phyloP scores from a whole-genome alignment of 1,140 invertebrate species.

The Tachypleus tridentatus region DNA sequence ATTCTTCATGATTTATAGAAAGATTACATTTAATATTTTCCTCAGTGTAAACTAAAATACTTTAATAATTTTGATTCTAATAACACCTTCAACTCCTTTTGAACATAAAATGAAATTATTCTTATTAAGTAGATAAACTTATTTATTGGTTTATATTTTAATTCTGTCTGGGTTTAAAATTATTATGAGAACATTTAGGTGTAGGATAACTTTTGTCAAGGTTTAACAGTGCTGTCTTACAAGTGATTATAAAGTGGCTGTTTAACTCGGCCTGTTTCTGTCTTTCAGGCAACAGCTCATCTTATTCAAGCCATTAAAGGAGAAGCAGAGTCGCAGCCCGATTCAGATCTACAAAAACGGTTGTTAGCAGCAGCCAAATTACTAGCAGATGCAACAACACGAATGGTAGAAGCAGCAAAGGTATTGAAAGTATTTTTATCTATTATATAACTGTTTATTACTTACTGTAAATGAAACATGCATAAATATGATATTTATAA shows the following conservation, averaged over 20 bases:
- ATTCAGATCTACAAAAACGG: slow-evolving; percentile 76
- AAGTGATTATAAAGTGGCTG: neutral
- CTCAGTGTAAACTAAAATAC: too few species aligned
- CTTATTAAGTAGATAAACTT: too few species aligned
- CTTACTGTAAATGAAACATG: neutral
- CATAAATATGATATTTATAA: slow-evolving; percentile 8
- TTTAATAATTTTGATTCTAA: too few species aligned
- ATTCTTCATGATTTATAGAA: too few species aligned
- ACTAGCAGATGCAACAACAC: slow-evolving; percentile 87
- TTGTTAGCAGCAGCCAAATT: slow-evolving; percentile 82
- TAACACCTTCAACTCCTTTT: too few species aligned
- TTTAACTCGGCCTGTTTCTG: slow-evolving; percentile 10
- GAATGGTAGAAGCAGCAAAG: slow-evolving; percentile 85
- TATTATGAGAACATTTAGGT: too few species aligned
- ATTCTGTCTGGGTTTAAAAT: too few species aligned
- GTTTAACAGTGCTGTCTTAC: neutral
- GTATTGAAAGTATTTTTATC: slow-evolving; percentile 19
- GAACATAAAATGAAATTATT: too few species aligned
- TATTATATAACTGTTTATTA: neutral
- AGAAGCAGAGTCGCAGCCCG: slow-evolving; percentile 75
- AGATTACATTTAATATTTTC: too few species aligned
- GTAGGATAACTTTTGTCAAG: too few species aligned
- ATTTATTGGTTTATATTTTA: too few species aligned
- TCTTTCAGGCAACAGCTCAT: slow-evolving; percentile 65
- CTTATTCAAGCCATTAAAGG: slow-evolving; percentile 87